phyloP scores from a whole-genome alignment of 2,888 invertebrate species.

The Xiphydria camelus region DNA sequence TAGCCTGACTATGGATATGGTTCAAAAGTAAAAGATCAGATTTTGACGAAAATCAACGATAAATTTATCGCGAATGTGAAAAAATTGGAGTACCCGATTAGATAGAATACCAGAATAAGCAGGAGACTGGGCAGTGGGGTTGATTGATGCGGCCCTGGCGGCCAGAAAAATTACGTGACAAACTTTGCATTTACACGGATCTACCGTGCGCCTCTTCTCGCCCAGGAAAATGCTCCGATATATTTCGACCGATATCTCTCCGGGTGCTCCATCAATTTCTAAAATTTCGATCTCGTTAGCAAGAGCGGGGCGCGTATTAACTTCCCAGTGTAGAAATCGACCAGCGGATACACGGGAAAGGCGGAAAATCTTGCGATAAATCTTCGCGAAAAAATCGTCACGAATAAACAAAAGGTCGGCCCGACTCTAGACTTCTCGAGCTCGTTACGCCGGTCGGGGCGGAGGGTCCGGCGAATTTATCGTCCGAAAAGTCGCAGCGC shows the following conservation, averaged over 20 bases:
- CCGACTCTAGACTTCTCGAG: constrained; percentile 28
- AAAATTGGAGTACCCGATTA: too few relatives aligned
- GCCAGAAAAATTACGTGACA: constrained; percentile 54
- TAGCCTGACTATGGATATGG: too few relatives aligned
- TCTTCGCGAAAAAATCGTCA: constrained; percentile 46
- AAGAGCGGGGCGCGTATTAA: constrained; percentile 26
- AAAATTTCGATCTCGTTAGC: constrained; percentile 26
- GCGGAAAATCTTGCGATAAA: constrained; percentile 34
- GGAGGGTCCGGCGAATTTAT: constrained; percentile 6
- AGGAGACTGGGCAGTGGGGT: constrained; percentile 29
- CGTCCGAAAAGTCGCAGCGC: constrained; percentile 12
- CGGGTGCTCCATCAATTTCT: constrained; percentile 15
- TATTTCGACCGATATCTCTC: constrained; percentile 45
- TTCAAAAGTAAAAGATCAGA: constrained; percentile 7
- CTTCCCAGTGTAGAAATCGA: constrained; percentile 34
- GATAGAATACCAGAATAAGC: too few relatives aligned
- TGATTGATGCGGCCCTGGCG: constrained; percentile 46
- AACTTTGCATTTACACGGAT: constrained; percentile 49
- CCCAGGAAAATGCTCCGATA: constrained; percentile 35
- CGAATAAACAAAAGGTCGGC: constrained; percentile 55
- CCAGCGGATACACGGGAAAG: constrained; percentile 15
- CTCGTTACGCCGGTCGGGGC: constrained; percentile 17
- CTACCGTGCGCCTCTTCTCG: constrained; percentile 41
- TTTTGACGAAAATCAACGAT: constrained; percentile 10
- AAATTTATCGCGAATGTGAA: too few relatives aligned